Percentiles rank a stretch among this genome's conserved stretches.
Evolutionary conservation across 2,888 invertebrate genomes (phyloP).

Genomic region (Plebejus argus): DNA sequence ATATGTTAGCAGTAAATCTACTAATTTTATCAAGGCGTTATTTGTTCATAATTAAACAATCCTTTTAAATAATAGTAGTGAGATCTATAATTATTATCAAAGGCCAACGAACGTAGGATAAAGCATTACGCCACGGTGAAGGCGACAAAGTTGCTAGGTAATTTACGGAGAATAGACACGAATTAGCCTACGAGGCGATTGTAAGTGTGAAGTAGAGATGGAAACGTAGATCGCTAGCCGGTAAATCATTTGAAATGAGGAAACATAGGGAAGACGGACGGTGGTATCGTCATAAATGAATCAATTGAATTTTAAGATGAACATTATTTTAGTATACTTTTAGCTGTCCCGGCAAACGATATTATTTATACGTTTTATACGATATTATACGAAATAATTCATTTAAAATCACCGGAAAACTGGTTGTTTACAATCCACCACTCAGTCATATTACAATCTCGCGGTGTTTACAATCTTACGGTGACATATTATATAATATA

Average conservation of each 20-base stretch:
- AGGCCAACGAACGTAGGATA: constrained; percentile 1
- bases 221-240: neutral
- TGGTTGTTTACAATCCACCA: too few species aligned
- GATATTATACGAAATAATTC: too few species aligned
- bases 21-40: neutral
- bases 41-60: neutral
- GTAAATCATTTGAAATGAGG: too few species aligned
- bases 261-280: too few species aligned
- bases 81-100: neutral
- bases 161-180: neutral
- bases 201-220: neutral
- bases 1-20: too few species aligned
- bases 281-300: too few species aligned
- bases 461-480: too few species aligned
- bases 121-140: neutral
- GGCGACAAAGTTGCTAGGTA: neutral
- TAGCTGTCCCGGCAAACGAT: too few species aligned
- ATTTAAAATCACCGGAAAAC: too few species aligned
- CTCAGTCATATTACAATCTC: too few species aligned
- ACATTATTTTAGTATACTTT: neutral
- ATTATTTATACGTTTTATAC: too few species aligned
- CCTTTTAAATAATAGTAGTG: neutral
- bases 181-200: neutral
- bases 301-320: neutral
- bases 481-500: too few species aligned